phyloP scores from a whole-genome alignment of 1,140 invertebrate genomes.

The Gonatopus flavifemur region DNA sequence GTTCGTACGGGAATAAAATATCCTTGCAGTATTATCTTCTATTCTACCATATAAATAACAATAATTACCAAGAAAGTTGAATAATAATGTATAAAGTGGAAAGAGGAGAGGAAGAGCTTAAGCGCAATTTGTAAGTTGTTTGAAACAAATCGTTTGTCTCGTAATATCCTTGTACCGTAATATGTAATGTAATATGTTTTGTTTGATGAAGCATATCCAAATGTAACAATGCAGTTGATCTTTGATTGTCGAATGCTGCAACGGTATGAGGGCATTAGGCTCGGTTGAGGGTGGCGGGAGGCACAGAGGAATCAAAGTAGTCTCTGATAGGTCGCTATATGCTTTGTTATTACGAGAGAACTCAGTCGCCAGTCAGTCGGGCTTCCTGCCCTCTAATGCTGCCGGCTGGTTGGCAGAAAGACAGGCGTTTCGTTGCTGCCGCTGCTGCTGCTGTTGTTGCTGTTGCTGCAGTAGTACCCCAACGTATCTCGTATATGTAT shows the following conservation, averaged over 20 bases:
- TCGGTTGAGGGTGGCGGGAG: conserved; percentile 7
- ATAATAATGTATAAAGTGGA: too few relatives aligned
- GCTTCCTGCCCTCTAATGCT: too few relatives aligned
- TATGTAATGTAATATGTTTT: too few relatives aligned
- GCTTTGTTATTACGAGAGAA: conserved; percentile 32
- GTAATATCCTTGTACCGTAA: too few relatives aligned
- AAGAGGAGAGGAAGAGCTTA: neutral
- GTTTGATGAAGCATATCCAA: too few relatives aligned
- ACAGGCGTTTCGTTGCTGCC: conserved; percentile 21
- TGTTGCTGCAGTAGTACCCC: conserved; percentile 9
- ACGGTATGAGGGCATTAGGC: neutral
- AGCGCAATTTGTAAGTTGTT: too few relatives aligned
- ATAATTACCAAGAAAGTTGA: neutral
- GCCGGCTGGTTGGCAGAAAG: conserved; percentile 11
- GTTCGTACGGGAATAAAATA: conserved; percentile 22
- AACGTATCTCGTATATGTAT: too few relatives aligned
- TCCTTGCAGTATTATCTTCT: neutral
- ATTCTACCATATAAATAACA: neutral
- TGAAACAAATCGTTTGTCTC: too few relatives aligned
- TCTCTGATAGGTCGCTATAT: conserved; percentile 30
- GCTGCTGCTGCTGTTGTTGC: conserved; percentile 1
- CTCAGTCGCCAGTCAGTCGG: neutral
- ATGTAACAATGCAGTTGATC: too few relatives aligned
- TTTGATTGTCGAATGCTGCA: too few relatives aligned
- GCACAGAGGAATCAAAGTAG: conserved; percentile 22